Evolutionary conservation across 1,140 invertebrate genomes (phyloP), one percentile per base, ranked within the genome.

Genomic region (Nephila pilipes): DNA sequence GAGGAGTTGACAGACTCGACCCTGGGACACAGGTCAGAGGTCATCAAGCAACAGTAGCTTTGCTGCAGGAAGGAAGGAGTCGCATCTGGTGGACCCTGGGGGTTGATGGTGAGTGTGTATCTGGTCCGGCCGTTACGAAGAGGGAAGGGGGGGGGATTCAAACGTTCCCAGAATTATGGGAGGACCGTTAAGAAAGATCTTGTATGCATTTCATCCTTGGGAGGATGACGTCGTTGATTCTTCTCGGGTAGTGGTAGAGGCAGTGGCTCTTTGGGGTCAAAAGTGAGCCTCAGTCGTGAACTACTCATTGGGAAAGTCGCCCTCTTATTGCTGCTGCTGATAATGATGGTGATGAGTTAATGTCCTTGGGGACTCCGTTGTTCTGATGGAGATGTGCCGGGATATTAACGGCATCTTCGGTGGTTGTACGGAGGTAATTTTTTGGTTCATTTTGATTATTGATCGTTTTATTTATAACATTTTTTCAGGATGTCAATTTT

Each of bases 151-250:
- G 38, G 20, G 29, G 25, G 25, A 90, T 58, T 83, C 55, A 36
- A 46, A 79, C 38, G 79, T 79, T 79, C 69, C 46, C 29, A 55
- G 63, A 90, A 79, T 58, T n/a, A 91, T n/a, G 89, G 89, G 55
- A 91, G 58, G 32, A 88, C 89, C 36, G 89, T 91, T 91, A 91
- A 83, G 89, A 90, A 90, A 83, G 89, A 91, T 91, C 38, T 46
- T 83, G 75, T 91, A 65, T 83, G 57, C 79, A 36, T 91, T 83
- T 83, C 89, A 83, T 91, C 89, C 75, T 63, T 65, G 60, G n/a
- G 46, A 58, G n/a, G 80, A 91, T 91, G 89, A 91, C 89, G 89
- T 83, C 57, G 89, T 29, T 83, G 22, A 65, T 65, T 29, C 29
- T 63, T 4, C 38, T 32, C 54, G 36, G 55, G 55, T 80, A 91